Percentiles rank a stretch among this genome's conserved stretches.
Conservation (phyloP, 64 coral and sea anemone species). For the Dendrophyllia cribrosa region DNA sequence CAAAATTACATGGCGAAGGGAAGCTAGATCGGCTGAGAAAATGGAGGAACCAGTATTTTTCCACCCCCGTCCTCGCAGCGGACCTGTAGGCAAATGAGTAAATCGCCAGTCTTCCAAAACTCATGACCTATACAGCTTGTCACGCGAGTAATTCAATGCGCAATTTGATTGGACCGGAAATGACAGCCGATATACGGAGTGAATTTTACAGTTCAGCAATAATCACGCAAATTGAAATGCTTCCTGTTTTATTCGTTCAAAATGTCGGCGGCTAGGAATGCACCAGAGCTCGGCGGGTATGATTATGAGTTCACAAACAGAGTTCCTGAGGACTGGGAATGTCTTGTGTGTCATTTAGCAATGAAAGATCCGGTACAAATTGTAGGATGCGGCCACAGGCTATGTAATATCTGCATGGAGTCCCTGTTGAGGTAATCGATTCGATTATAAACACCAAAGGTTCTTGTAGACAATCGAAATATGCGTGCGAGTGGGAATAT, state of each 20-base stretch:
- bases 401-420: slow-evolving; percentile 83
- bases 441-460: not conserved
- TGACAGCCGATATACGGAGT: not conserved
- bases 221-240: not conserved
- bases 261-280: slow-evolving; percentile 22
- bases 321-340: slow-evolving; percentile 71
- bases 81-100: too few relatives aligned
- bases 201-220: not conserved
- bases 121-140: too few relatives aligned
- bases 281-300: slow-evolving; percentile 34
- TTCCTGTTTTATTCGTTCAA: not conserved
- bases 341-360: slow-evolving; percentile 65
- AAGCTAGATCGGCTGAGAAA: too few relatives aligned
- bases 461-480: not conserved
- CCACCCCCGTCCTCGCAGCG: too few relatives aligned
- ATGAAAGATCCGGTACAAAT: slow-evolving; percentile 76
- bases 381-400: slow-evolving; percentile 74
- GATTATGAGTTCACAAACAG: slow-evolving; percentile 71
- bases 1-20: too few relatives aligned
- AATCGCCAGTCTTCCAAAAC: too few relatives aligned
- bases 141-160: not conserved
- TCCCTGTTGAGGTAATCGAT: slow-evolving; percentile 49
- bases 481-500: not conserved
- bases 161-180: not conserved
- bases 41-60: too few relatives aligned